Evolutionary conservation across 1,140 invertebrate species (phyloP), one percentile per base, ranked within the genome.

Genomic region (Eulimnadia texana): DNA sequence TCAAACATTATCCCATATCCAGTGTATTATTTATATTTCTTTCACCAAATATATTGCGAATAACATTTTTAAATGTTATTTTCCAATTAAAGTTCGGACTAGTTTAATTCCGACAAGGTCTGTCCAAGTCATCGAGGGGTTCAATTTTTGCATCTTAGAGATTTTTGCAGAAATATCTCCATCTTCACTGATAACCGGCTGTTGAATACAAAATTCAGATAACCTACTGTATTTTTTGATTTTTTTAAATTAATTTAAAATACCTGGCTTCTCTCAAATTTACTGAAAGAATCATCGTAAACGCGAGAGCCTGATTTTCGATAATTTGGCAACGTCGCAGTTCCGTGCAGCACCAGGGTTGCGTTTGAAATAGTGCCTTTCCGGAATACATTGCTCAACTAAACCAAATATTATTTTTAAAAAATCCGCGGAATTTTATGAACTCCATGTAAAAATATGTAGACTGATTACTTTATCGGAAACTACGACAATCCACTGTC

Each of bases 401-500:
- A 60, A 57, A 63, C 25, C 49, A 65, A 51, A n/a, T n/a, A n/a
- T n/a, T n/a, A n/a, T n/a, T n/a, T n/a, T n/a, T n/a, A n/a, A n/a
- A n/a, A n/a, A n/a, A n/a, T n/a, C n/a, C n/a, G n/a, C n/a, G n/a
- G n/a, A n/a, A n/a, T n/a, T n/a, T n/a, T n/a, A n/a, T n/a, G n/a
- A n/a, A n/a, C n/a, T n/a, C 47, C 19, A 50, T 23, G 16, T 19
- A 64, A 64, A 10, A 24, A 51, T 3, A 33, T 13, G 20, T 16
- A 54, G 55, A 59, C 11, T 22, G 13, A 50, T 72, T 74, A 85
- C 84, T 71, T 73, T 68, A 67, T 86, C 84, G 19, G 71, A 64
- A 60, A 86, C 72, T 11, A 73, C 71, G 13, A 92, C 68, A 1
- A 67, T 80, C 92, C 92, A 95, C 20, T 74, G 70, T 1, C 89